Evolutionary conservation across 2,113 vertebrate genomes (phyloP).

Genomic region (Microtus oregoni): DNA sequence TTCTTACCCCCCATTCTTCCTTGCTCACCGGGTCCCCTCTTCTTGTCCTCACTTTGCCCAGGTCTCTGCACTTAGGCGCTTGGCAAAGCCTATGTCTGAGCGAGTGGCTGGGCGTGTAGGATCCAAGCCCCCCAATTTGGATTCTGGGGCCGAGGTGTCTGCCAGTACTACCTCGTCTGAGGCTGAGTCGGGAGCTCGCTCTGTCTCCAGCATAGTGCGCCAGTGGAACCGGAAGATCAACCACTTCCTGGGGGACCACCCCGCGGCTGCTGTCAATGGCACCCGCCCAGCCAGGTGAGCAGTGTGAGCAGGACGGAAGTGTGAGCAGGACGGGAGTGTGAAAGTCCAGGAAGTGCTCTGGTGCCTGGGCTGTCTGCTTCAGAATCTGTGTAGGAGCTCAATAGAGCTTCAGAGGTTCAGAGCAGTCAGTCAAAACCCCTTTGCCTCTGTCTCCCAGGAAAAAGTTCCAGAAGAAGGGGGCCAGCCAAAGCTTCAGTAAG

Average conservation of each 20-base stretch:
- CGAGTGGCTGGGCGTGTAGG: slow-evolving; percentile 90
- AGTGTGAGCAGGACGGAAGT: accelerated
- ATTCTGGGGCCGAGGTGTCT: slow-evolving; percentile 93
- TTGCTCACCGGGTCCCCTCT: accelerated
- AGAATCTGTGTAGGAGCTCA: neutral
- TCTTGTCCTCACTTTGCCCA: slow-evolving; percentile 48
- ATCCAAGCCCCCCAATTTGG: slow-evolving; percentile 86
- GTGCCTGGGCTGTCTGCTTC: neutral
- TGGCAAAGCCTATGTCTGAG: slow-evolving; percentile 96
- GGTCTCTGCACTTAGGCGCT: slow-evolving; percentile 94
- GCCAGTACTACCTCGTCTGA: slow-evolving; percentile 94
- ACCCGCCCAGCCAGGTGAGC: slow-evolving; percentile 86
- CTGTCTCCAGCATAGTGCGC: slow-evolving; percentile 95
- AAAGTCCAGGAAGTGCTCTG: neutral
- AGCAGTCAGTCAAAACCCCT: neutral
- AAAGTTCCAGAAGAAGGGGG: slow-evolving; percentile 93
- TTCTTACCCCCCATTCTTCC: neutral
- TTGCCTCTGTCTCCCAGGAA: slow-evolving; percentile 85
- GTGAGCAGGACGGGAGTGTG: neutral
- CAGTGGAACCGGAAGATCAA: slow-evolving; percentile 97
- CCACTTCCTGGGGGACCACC: slow-evolving; percentile 91
- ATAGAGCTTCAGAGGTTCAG: slow-evolving; percentile 63
- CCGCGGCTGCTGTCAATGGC: slow-evolving; percentile 84
- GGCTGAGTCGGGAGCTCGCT: slow-evolving; percentile 88
- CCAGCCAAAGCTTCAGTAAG: slow-evolving; percentile 91